Percentiles rank a stretch among this genome's conserved stretches.
Conservation (phyloP, 2,113 vertebrate genomes). For the Psammodynastes pulverulentus region DNA sequence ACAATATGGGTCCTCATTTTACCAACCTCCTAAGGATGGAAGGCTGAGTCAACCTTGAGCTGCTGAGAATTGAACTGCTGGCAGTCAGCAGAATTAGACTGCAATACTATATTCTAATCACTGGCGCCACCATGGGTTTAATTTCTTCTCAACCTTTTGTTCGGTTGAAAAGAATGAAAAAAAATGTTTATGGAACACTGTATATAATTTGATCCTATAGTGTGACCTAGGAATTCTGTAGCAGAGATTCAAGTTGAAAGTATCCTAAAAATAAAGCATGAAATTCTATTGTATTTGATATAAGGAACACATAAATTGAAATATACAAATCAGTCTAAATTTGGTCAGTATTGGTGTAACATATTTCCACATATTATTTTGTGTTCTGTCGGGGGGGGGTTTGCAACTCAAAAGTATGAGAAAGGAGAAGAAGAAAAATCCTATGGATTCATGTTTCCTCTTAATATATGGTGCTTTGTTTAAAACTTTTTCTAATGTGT, state of each 20-base stretch:
- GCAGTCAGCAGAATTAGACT: neutral
- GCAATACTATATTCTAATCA: neutral
- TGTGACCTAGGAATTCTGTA: neutral
- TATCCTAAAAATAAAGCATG: neutral
- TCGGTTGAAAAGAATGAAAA: neutral
- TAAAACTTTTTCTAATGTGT: neutral
- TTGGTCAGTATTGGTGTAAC: neutral
- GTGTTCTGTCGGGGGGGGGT: neutral
- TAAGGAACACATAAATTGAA: neutral
- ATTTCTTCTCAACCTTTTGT: neutral
- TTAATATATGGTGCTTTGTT: neutral
- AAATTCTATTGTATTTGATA: neutral
- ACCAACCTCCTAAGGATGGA: neutral
- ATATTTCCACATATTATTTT: neutral
- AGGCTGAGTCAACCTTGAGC: neutral
- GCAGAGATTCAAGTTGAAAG: neutral
- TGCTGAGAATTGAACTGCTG: neutral
- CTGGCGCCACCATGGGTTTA: neutral
- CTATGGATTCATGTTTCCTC: neutral
- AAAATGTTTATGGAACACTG: neutral
- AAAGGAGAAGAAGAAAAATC: neutral
- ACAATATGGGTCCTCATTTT: neutral
- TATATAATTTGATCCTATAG: neutral
- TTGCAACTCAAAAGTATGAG: neutral
- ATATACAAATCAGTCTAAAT: neutral